These are phyloP conservation scores for Dolomedes plantarius DNA, from an alignment of 2,888 invertebrate genomes.

Conservation along the genomic window DNA sequence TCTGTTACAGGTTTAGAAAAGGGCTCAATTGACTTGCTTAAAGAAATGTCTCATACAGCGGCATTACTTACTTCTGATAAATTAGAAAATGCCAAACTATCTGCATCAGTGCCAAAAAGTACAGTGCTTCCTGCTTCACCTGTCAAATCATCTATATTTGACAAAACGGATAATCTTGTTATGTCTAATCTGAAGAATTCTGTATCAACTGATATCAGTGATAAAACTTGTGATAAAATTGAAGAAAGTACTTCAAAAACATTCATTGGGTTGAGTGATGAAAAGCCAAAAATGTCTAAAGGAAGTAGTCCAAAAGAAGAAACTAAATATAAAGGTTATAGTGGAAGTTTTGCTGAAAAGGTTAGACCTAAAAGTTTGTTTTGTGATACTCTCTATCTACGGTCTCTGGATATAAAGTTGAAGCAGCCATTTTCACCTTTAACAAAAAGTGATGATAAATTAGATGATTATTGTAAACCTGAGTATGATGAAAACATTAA, in stretches of 20 bases:
- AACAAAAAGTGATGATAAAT: conserved; percentile 60
- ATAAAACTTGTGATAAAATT: not conserved
- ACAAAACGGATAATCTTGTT: not conserved
- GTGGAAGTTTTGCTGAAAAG: conserved; percentile 73
- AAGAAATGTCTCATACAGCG: conserved; percentile 21
- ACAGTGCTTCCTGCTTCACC: not conserved
- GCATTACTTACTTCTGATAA: conserved; percentile 17
- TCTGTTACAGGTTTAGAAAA: not conserved
- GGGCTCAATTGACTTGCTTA: conserved; percentile 21
- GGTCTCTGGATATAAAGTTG: conserved; percentile 71
- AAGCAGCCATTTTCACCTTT: conserved; percentile 70
- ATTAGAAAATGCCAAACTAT: conserved; percentile 34
- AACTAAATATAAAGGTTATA: conserved; percentile 70
- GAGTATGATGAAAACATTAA: conserved; percentile 24
- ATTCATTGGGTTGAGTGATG: not conserved
- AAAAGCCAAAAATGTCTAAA: not conserved
- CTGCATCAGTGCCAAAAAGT: conserved; percentile 24
- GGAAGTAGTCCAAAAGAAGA: conserved; percentile 31
- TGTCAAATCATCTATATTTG: not conserved
- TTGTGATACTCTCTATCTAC: conserved; percentile 72
- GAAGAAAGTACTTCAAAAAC: not conserved
- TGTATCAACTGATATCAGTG: not conserved
- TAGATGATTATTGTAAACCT: conserved; percentile 36
- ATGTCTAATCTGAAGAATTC: not conserved
- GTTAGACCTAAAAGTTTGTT: conserved; percentile 67